Conservation (phyloP, 2,113 vertebrate genomes). For the Heterotilapia buettikoferi region DNA sequence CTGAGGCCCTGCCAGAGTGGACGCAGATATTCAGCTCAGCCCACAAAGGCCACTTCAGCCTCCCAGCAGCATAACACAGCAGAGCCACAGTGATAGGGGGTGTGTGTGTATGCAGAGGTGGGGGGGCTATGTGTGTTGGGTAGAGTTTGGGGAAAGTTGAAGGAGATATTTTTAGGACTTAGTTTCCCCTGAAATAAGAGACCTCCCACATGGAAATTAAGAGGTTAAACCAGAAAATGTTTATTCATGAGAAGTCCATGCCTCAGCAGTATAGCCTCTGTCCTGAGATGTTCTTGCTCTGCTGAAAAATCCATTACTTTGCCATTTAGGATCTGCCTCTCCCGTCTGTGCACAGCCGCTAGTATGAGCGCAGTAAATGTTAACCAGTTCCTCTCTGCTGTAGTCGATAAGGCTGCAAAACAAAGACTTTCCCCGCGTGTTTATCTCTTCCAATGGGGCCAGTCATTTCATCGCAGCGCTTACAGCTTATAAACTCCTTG, state of each 20-base stretch:
- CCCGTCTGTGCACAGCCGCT: not conserved
- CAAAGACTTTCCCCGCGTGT: slow-evolving; percentile 53
- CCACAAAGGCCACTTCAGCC: slow-evolving; percentile 72
- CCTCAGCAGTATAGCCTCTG: slow-evolving; percentile 36
- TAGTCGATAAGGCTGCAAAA: slow-evolving; percentile 52
- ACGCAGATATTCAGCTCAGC: slow-evolving; percentile 54
- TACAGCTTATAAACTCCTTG: slow-evolving; percentile 72
- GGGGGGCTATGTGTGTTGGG: not conserved
- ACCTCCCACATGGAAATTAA: slow-evolving; percentile 52
- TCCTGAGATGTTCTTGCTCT: slow-evolving; percentile 16
- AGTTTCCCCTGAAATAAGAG: slow-evolving; percentile 36
- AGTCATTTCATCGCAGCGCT: slow-evolving; percentile 77
- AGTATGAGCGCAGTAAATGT: not conserved
- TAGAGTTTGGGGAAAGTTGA: slow-evolving; percentile 15
- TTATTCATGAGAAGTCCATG: slow-evolving; percentile 47
- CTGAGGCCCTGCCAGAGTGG: slow-evolving; percentile 67
- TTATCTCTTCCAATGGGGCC: slow-evolving; percentile 62
- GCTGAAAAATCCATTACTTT: not conserved
- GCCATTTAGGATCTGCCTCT: not conserved
- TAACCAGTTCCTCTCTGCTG: slow-evolving; percentile 44
- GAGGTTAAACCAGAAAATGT: slow-evolving; percentile 52
- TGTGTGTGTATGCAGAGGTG: slow-evolving; percentile 12
- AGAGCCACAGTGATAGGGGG: slow-evolving; percentile 42
- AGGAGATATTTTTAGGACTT: slow-evolving; percentile 60
- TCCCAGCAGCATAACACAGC: slow-evolving; percentile 58